Base-by-base conservation (phyloP, 2,797 vertebrate genomes). In the Linurgus olivaceus region DNA sequence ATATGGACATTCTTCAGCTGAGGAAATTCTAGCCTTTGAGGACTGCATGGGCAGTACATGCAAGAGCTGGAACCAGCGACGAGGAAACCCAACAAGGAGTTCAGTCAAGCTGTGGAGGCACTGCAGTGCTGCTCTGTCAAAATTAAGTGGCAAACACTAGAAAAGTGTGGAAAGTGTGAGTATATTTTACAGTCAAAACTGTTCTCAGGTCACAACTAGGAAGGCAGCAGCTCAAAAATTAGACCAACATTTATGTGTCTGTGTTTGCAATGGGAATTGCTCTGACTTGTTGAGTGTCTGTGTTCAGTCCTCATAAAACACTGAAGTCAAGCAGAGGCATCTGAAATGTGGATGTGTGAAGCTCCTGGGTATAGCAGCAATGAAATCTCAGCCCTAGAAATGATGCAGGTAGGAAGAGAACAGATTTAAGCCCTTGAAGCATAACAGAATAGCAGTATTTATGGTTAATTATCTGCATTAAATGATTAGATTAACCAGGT, bases 31-130 rank as follows among this genome's bases (percentile, higher is more conserved):
- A 50, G 29, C 38, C 47, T 87, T 79, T 62, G 78, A 91, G 90
- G 51, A 51, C 31, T 51, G 35, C 79, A 42, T 18, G 29, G n/a
- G 28, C 33, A 75, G 35, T 80, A 55, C 16, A 6, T 1, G 31
- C 10, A 54, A 24, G 52, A 55, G 37, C 0, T 79, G 71, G 48
- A 58, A 50, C 8, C 52, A 73, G 76, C 0, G 0, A 61, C 28
- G 19, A 80, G 45, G 38, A 86, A 59, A 77, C 25, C 25, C 50
- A 73, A 6, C 31, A 29, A 48, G 37, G 63, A 79, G 23, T 12
- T 79, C 47, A 72, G 0, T 66, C 23, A 31, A 72, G 20, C 28
- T 35, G 1, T 10, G n/a, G 45, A 67, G 14, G 19, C 52, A 54
- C 35, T 25, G 63, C 52, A 58, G 52, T 2, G 1, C n/a, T 78